These are phyloP conservation scores for Pandemis heparana DNA, from an alignment of 2,888 invertebrate genomes.

Conservation along the genomic window DNA sequence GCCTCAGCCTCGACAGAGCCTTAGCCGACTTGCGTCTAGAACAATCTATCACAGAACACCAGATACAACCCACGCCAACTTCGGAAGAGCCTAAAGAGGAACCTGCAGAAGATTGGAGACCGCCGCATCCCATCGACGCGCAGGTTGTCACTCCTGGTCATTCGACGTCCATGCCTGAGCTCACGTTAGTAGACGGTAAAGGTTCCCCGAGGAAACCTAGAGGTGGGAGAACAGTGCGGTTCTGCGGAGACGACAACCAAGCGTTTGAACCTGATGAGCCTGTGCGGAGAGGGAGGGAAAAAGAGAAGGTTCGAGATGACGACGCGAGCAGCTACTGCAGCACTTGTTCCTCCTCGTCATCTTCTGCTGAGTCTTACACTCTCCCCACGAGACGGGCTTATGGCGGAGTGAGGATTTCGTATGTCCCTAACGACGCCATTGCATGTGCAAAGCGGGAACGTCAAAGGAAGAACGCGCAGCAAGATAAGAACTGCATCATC, in stretches of 20 bases:
- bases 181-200: slow-evolving; percentile 81
- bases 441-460: slow-evolving; percentile 92
- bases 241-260: slow-evolving; percentile 79
- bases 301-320: slow-evolving; percentile 79
- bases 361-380: slow-evolving; percentile 95
- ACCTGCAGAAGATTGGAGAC: slow-evolving; percentile 81
- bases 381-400: slow-evolving; percentile 93
- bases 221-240: slow-evolving; percentile 76
- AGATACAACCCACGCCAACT: slow-evolving; percentile 85
- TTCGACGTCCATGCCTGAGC: slow-evolving; percentile 80
- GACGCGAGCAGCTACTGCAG: slow-evolving; percentile 93
- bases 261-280: slow-evolving; percentile 79
- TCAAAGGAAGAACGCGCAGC: slow-evolving; percentile 85
- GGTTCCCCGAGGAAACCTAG: slow-evolving; percentile 63
- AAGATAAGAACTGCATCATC: slow-evolving; percentile 94
- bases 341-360: slow-evolving; percentile 96
- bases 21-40: slow-evolving; percentile 86
- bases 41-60: slow-evolving; percentile 88
- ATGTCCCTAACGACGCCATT: slow-evolving; percentile 96
- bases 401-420: slow-evolving; percentile 95
- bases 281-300: slow-evolving; percentile 42
- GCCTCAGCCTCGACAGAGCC: slow-evolving; percentile 77
- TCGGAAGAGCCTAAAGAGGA: slow-evolving; percentile 68
- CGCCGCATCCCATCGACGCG: slow-evolving; percentile 82
- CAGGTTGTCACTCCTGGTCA: slow-evolving; percentile 83